Evolutionary conservation across 1,140 invertebrate species (phyloP).

Genomic region (Eupristina koningsbergeri): DNA sequence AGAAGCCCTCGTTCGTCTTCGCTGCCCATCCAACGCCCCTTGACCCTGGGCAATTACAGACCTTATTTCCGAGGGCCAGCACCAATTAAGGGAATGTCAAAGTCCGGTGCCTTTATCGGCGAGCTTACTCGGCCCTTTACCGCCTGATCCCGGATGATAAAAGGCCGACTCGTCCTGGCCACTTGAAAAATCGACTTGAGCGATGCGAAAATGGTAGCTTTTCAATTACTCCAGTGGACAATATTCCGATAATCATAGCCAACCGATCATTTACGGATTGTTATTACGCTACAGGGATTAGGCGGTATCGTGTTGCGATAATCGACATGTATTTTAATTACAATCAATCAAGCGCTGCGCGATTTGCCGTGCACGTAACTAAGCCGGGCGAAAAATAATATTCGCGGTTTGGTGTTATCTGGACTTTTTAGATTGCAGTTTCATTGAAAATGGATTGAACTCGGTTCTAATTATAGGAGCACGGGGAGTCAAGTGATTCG

Average conservation of each 20-base stretch:
- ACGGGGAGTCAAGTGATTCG: background rate
- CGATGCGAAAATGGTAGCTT: no score
- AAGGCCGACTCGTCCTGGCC: background rate
- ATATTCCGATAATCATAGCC: background rate
- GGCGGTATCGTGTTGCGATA: background rate
- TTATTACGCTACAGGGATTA: background rate
- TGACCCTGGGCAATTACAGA: conserved; percentile 44
- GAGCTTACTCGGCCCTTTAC: background rate
- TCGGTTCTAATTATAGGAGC: background rate
- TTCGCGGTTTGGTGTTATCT: background rate
- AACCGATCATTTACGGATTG: background rate
- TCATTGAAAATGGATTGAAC: background rate
- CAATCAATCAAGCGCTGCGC: background rate
- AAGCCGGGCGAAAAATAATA: background rate
- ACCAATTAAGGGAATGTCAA: conserved; percentile 15
- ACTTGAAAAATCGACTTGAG: background rate
- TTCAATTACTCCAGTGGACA: background rate
- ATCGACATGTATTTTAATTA: background rate
- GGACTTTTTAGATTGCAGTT: background rate
- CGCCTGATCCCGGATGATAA: background rate
- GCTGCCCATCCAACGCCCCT: conserved; percentile 35
- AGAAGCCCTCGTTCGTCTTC: background rate
- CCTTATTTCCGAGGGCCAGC: background rate
- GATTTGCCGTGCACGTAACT: background rate
- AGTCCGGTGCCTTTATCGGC: background rate